Conservation (phyloP, 2,113 vertebrate species). For the Leptobrachium ailaonicum region DNA sequence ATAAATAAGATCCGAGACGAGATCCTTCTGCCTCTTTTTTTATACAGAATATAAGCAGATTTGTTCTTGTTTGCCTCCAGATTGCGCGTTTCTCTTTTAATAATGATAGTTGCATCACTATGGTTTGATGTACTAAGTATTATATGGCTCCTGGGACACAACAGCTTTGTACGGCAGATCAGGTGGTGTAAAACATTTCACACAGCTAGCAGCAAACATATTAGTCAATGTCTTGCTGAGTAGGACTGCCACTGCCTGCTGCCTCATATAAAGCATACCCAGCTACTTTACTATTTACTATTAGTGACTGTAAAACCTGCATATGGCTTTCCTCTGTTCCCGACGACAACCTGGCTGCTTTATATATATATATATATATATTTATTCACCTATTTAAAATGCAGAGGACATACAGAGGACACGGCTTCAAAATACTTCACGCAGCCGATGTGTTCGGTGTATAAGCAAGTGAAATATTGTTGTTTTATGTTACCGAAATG, state of each 20-base stretch:
- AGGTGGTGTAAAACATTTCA: slow-evolving; percentile 1
- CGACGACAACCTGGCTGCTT: background rate
- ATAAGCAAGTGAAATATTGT: background rate
- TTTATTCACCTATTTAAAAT: background rate
- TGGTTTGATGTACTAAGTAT: background rate
- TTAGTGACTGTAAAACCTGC: background rate
- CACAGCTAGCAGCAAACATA: background rate
- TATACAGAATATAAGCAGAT: no score
- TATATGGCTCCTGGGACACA: background rate
- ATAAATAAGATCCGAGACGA: no score
- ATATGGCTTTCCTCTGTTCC: background rate
- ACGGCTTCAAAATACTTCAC: background rate
- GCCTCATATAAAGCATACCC: background rate
- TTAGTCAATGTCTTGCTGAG: background rate
- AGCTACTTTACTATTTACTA: background rate
- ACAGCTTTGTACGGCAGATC: background rate
- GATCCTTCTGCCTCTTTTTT: no score
- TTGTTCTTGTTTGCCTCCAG: background rate
- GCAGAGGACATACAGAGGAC: background rate
- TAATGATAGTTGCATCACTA: background rate
- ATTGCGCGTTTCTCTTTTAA: background rate
- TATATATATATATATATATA: background rate
- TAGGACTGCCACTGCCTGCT: background rate
- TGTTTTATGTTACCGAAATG: background rate
- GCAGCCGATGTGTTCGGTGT: background rate